A percentile compares a stretch with the other conserved stretches of the same genome.
These are phyloP conservation scores for Psilanteris sp. DNA, from an alignment of 1,140 invertebrate genomes.

Conservation along the genomic window DNA sequence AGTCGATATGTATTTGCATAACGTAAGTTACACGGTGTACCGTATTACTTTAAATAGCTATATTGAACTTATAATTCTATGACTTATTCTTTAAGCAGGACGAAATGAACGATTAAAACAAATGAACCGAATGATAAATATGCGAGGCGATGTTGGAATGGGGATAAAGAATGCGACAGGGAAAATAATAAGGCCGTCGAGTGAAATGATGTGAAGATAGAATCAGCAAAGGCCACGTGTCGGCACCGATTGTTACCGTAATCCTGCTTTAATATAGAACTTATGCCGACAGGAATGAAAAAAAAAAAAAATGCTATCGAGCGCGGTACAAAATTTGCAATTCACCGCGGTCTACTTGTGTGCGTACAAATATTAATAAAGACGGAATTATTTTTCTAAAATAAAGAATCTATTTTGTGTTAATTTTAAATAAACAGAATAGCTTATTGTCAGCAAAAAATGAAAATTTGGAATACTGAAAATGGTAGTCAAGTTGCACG, in stretches of 20 bases:
- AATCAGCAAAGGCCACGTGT: conserved; percentile 40
- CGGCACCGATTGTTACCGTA: conserved; percentile 44
- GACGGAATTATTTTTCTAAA: too few relatives aligned
- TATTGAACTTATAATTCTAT: too few relatives aligned
- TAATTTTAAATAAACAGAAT: too few relatives aligned
- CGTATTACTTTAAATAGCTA: too few relatives aligned
- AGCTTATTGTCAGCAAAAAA: too few relatives aligned
- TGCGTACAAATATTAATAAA: background rate
- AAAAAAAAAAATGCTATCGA: conserved; percentile 6
- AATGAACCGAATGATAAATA: conserved; percentile 51
- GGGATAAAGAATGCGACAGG: conserved; percentile 40
- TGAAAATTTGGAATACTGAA: too few relatives aligned
- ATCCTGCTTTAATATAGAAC: conserved; percentile 21
- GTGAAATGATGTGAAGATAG: conserved; percentile 22
- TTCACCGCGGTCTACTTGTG: conserved; percentile 1
- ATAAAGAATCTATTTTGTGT: too few relatives aligned
- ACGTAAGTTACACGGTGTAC: too few relatives aligned
- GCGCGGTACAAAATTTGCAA: conserved; percentile 30
- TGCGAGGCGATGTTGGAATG: conserved; percentile 16
- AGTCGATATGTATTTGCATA: too few relatives aligned
- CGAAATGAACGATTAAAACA: conserved; percentile 46
- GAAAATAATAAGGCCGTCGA: conserved; percentile 40
- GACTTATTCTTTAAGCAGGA: conserved; percentile 23
- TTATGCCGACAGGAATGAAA: conserved; percentile 1
- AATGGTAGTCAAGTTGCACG: too few relatives aligned